Base-by-base conservation (phyloP, 2,113 vertebrate genomes). In the Aythya baeri region DNA sequence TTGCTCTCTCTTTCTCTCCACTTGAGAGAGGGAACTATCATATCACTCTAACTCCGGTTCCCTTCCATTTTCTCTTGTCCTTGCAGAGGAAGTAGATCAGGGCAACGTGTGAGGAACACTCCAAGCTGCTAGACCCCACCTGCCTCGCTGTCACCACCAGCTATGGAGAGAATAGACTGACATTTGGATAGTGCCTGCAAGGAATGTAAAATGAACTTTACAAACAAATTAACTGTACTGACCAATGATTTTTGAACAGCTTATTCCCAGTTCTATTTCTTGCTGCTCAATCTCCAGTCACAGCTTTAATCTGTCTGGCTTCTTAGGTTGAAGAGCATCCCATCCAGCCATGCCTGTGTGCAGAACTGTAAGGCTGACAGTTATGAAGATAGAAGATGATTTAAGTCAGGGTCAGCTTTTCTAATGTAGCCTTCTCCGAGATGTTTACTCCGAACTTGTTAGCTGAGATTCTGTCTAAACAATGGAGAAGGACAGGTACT, bases 151-250 rank as follows among this genome's bases (percentile, higher is more conserved):
- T 44, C 50, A 31, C 17, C 55, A 41, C 20, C 55, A 70, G 9
- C 52, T 38, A 9, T 6, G 26, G 44, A 61, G 54, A 58, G 34
- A 32, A 81, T 13, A 29, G 46, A 38, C 4, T 36, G 77, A 82
- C 57, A 78, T 44, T 91, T 17, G 13, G 78, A 59, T 59, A 72
- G 32, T 68, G 26, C 15, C 81, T 82, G 58, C 52, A 68, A 84
- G 52, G 15, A 85, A 68, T 44, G 49, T 27, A 34, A 93, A 82
- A 44, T 38, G 29, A 75, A 91, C 27, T 89, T 85, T 38, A 34
- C 43, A 87, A 92, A 94, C 77, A 86, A 91, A 86, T 88, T 92
- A 93, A 93, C 49, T 65, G 8, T 75, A 93, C 43, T 95, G 25
- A 93, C 49, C 74, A 84, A 57, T 87, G 29, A 57, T 43, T 86